Base-by-base conservation (phyloP, 2,113 vertebrate genomes). In the Piprites chloris region DNA sequence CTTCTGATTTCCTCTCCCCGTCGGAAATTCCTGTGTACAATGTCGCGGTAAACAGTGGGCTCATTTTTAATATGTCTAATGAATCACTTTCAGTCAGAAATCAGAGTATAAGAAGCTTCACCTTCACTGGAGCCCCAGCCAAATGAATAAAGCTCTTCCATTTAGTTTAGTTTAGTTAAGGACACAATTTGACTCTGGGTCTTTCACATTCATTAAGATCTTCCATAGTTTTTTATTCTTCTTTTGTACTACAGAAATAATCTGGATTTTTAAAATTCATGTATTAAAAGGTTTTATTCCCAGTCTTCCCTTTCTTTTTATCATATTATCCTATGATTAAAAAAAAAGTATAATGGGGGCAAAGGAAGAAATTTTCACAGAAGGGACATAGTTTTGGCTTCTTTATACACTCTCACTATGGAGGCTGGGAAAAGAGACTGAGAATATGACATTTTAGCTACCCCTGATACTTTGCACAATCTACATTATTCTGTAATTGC, bases 291-390 rank as follows among this genome's bases (percentile, higher is more conserved):
- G 5, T 72, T 93, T 82, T 85, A n/a, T 74, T 62, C 21, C 17
- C 24, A 53, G 9, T 28, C 21, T 78, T 42, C 22, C 35, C 10
- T 56, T 55, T 37, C 13, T 82, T 71, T 79, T 28, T 33, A 32
- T 55, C 33, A n/a, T 55, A 49, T 9, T 76, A 33, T 39, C 8
- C 5, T 39, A 35, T 79, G 33, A 35, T 42, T 32, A 9, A 46
- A 47, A 47, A 47, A n/a, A 16, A 12, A 17, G 0, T 53, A 35
- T 74, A 44, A 1, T 0, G 5, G 4, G 6, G 3, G 2, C 1
- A 23, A 23, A 24, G 53, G 46, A 69, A 90, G 24, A 47, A 3
- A 21, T 44, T 85, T 91, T 85, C 61, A 63, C 37, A 52, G 68
- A 52, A 82, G 14, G 72, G 20, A 13, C 16, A 14, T 7, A 42